phyloP scores from a whole-genome alignment of 2,888 invertebrate genomes.

The Augiades crinisus region DNA sequence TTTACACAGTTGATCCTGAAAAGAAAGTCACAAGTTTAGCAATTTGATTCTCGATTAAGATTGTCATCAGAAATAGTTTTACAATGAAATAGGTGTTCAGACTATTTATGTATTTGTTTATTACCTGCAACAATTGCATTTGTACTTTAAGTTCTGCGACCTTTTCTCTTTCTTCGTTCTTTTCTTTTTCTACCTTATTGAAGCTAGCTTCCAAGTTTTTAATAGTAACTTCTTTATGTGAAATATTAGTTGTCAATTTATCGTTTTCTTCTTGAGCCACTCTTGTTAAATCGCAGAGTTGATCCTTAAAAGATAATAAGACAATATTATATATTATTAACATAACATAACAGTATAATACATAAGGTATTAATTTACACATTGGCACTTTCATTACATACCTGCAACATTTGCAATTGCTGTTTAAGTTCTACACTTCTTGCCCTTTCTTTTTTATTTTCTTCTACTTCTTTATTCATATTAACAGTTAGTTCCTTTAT shows the following conservation, averaged over 20 bases:
- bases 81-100: too few relatives aligned
- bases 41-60: too few relatives aligned
- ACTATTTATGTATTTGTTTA: too few relatives aligned
- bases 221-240: background rate
- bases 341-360: background rate
- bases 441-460: background rate
- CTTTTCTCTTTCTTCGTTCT: conserved; percentile 36
- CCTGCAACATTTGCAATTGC: background rate
- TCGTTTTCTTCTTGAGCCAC: background rate
- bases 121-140: background rate
- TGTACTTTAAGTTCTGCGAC: background rate
- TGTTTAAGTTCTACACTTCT: background rate
- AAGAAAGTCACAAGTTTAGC: too few relatives aligned
- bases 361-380: too few relatives aligned
- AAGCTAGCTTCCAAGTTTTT: background rate
- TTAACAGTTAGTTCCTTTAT: background rate
- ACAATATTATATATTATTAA: background rate
- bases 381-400: background rate
- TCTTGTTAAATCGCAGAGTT: background rate
- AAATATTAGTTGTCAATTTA: background rate
- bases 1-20: background rate
- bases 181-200: background rate
- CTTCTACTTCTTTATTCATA: background rate
- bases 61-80: too few relatives aligned
- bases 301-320: background rate